Base-by-base conservation (phyloP, 2,113 vertebrate genomes). In the Microtus ochrogaster region DNA sequence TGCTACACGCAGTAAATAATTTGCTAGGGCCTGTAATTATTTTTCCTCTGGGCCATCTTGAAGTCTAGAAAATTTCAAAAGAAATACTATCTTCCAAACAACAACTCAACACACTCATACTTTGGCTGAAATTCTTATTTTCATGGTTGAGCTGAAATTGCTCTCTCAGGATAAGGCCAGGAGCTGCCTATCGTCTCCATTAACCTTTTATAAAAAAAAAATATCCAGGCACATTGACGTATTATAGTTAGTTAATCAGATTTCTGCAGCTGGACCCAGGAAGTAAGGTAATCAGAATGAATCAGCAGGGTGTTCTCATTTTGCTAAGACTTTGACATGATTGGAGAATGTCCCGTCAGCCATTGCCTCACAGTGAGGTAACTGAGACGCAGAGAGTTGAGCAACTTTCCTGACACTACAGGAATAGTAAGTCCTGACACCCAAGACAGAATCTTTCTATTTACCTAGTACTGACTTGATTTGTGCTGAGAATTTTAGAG, bases 401-500 rank as follows among this genome's bases (percentile, higher is more conserved):
- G 12, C 28, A 52, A 79, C 49, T 84, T 68, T 16, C 52, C 73
- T 82, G 41, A 92, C 14, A 63, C 22, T 26, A 47, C 2, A 41
- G 63, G 16, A n/a, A 74, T 17, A 63, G 21, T 13, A 68, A 84
- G 68, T 90, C 36, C n/a, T 44, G 14, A 39, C 52, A 63, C 30
- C 61, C 49, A 85, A 76, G 58, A 82, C 26, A 49, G 13, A 65
- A 13, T 90, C 26, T 78, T 92, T 72, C 30, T n/a, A 33, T 81
- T 30, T 11, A 28, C 4, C 19, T 58, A 73, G 26, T 41, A 55
- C 55, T 52, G 90, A 33, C 30, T 76, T 87, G 13, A 21, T 72
- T 81, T 49, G 47, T 83, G 19, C 8, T 72, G 81, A 96, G 63
- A 97, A 89, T 79, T 87, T 94, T 84, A 84, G 47, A 89, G 78